These are phyloP conservation scores for Porites lutea DNA, from an alignment of 64 coral and sea anemone species.

Conservation along the genomic window DNA sequence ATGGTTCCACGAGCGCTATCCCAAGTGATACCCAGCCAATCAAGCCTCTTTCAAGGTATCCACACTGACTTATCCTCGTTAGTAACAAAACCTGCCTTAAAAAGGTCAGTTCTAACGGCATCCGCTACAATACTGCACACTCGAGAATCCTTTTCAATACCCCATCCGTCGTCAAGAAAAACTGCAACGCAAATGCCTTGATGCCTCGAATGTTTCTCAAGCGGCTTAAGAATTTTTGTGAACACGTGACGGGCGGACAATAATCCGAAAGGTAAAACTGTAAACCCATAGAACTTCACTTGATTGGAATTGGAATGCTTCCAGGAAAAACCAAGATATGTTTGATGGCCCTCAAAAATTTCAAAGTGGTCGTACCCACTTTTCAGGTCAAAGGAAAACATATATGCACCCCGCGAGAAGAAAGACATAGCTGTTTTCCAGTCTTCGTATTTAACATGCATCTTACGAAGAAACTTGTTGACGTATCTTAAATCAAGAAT, in stretches of 20 bases:
- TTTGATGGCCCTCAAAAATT: neutral
- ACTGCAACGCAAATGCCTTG: constrained; percentile 20
- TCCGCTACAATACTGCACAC: too few species aligned
- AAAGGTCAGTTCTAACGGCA: too few species aligned
- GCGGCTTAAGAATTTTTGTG: constrained; percentile 20
- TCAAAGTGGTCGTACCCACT: constrained; percentile 35
- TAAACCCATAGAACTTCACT: constrained; percentile 9
- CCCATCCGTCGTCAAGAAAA: constrained; percentile 39
- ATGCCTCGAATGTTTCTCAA: constrained; percentile 2
- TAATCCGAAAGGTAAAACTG: constrained; percentile 35
- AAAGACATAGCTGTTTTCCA: constrained; percentile 25
- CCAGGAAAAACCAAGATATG: constrained; percentile 24
- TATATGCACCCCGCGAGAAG: neutral
- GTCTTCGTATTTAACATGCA: constrained; percentile 53
- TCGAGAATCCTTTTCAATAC: neutral
- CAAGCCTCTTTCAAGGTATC: too few species aligned
- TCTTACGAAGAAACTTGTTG: constrained; percentile 40
- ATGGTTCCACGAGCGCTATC: too few species aligned
- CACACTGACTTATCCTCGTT: too few species aligned
- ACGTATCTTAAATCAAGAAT: constrained; percentile 67
- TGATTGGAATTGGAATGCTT: neutral
- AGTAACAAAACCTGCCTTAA: too few species aligned
- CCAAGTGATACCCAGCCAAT: constrained; percentile 33
- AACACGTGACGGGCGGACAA: constrained; percentile 21
- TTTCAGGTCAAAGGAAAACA: constrained; percentile 42